Base-by-base conservation (phyloP, 2,888 invertebrate species). In the Parelbella ahira region DNA sequence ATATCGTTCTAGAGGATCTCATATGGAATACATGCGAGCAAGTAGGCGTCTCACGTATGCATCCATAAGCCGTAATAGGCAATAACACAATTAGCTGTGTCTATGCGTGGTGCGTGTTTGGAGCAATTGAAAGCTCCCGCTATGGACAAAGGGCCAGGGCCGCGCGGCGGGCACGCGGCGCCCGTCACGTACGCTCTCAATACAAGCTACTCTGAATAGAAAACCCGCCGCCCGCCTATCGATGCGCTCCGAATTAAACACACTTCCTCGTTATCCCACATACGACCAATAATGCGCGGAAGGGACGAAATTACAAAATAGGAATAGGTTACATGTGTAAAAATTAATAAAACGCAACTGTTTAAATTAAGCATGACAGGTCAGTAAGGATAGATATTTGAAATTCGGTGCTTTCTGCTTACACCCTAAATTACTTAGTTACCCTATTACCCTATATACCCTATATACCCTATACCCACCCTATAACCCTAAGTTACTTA, bases 131-230 rank as follows among this genome's bases (percentile, higher is more conserved):
- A 38, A 38, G 23, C 23, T 38, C 21, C 33, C 18, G 21, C 37
- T 37, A 47, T 34, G 57, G 54, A 48, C 51, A 57, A 60, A 69
- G 67, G 70, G 64, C 72, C 65, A 59, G 50, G 68, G 65, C 50
- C 68, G 45, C 34, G 48, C 29, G 48, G 47, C 45, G 45, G 48
- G 54, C 58, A 71, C 76, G 72, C 65, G 43, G 48, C 53, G 44
- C 25, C 45, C 50, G 76, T 80, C 82, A 81, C 81, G 82, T 81
- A 80, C 63, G 72, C 80, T n/a, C n/a, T n/a, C n/a, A n/a, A n/a
- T 57, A 32, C 49, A 13, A 15, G 12, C 11, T 13, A 20, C 10
- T 20, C n/a, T 11, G 27, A 10, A 9, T 18, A 24, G 23, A 24
- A 4, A 19, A 18, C 25, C 1, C 7, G 2, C 4, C 36, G 19